Conservation (phyloP, 2,888 invertebrate genomes). For the Drosophila mercatorum region DNA sequence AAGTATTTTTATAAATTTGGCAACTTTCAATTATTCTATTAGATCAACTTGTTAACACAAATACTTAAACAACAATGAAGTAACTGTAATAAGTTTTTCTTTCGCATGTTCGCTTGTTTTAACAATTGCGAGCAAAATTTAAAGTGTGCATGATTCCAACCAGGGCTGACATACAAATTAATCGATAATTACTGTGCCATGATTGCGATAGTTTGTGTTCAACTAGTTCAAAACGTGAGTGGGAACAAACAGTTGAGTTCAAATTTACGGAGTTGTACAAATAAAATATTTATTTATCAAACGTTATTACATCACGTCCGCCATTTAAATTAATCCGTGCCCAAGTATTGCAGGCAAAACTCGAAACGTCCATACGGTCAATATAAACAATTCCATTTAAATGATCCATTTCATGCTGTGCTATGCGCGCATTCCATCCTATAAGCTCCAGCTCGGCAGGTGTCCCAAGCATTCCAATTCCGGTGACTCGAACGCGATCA, state of each 20-base stretch:
- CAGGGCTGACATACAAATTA: slow-evolving; percentile 3
- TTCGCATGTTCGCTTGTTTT: neutral
- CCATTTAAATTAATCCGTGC: slow-evolving; percentile 88
- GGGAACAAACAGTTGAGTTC: neutral
- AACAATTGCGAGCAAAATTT: neutral
- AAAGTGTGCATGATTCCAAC: neutral
- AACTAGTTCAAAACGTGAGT: neutral
- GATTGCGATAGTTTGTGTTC: neutral
- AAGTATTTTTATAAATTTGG: neutral
- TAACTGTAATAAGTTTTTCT: neutral
- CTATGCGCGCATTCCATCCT: slow-evolving; percentile 90
- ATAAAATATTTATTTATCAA: slow-evolving; percentile 77
- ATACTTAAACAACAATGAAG: neutral
- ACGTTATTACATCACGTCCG: slow-evolving; percentile 88
- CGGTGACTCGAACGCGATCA: slow-evolving; percentile 86
- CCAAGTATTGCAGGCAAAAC: slow-evolving; percentile 87
- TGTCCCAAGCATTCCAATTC: slow-evolving; percentile 86
- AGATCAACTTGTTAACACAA: too few relatives aligned
- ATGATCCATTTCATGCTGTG: slow-evolving; percentile 93
- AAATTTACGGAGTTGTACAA: neutral
- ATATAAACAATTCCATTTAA: slow-evolving; percentile 89
- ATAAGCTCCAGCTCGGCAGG: slow-evolving; percentile 85
- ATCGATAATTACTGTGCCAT: slow-evolving; percentile 13
- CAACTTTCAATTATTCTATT: neutral
- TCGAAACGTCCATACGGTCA: slow-evolving; percentile 89